A percentile compares a stretch with the other conserved stretches of the same genome.
These are phyloP conservation scores for Drosophila niveifrons DNA, from an alignment of 2,888 invertebrate genomes.

Conservation along the genomic window DNA sequence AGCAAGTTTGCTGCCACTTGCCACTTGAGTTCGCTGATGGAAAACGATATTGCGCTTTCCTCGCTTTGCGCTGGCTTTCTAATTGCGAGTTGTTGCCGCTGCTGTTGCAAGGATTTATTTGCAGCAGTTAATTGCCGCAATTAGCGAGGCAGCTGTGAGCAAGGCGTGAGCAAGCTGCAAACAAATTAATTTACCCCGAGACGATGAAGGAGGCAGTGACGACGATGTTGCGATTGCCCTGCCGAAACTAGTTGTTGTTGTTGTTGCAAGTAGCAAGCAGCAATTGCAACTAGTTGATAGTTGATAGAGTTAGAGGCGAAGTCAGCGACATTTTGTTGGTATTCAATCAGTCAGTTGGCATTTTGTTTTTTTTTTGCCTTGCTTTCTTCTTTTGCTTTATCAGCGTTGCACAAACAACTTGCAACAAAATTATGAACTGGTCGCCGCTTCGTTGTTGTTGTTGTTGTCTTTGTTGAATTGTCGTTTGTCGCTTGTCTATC, in stretches of 20 bases:
- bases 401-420: conserved; percentile 40
- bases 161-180: conserved; percentile 45
- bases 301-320: conserved; percentile 13
- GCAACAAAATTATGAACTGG: conserved; percentile 63
- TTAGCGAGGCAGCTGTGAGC: conserved; percentile 50
- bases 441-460: conserved; percentile 23
- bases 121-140: conserved; percentile 73
- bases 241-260: conserved; percentile 38
- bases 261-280: conserved; percentile 5
- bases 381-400: conserved; percentile 37
- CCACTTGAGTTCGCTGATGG: conserved; percentile 21
- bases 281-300: conserved; percentile 15
- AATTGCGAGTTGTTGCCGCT: conserved; percentile 51
- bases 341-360: conserved; percentile 49
- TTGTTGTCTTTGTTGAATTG: conserved; percentile 6
- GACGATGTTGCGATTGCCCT: conserved; percentile 19
- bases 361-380: conserved; percentile 19
- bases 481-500: conserved; percentile 64
- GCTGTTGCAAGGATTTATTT: conserved; percentile 63
- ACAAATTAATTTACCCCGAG: conserved; percentile 49
- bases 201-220: not conserved
- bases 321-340: conserved; percentile 32
- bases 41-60: conserved; percentile 20
- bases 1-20: not conserved
- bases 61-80: conserved; percentile 26